phyloP scores from a whole-genome alignment of 2,888 invertebrate genomes.

The Allacma fusca region DNA sequence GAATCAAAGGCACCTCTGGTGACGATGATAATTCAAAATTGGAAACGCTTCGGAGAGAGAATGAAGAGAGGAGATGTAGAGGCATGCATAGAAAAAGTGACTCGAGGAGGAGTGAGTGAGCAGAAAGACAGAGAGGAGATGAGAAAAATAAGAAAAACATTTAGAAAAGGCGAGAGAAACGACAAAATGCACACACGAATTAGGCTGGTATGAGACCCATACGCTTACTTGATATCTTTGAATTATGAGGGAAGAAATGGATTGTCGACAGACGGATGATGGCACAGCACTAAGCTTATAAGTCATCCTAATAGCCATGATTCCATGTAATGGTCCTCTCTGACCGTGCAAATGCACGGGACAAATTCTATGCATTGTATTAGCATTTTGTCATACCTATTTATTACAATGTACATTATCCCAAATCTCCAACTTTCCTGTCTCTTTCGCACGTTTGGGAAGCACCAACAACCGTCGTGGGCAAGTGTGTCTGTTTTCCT shows the following conservation, averaged over 20 bases:
- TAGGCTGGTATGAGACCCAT: neutral
- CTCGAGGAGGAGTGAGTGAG: neutral
- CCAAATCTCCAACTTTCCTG: conserved; percentile 12
- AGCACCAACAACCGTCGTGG: neutral
- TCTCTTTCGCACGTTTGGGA: neutral
- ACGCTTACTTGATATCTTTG: conserved; percentile 21
- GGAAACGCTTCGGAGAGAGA: conserved; percentile 27
- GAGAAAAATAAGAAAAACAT: conserved; percentile 16
- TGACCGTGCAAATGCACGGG: conserved; percentile 11
- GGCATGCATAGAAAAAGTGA: neutral
- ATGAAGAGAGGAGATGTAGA: neutral
- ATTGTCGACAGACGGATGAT: conserved; percentile 32
- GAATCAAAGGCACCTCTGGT: conserved; percentile 23
- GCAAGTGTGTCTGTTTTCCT: neutral
- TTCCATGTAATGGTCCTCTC: neutral
- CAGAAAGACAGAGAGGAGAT: conserved; percentile 10
- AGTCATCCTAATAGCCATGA: conserved; percentile 31
- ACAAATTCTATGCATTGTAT: conserved; percentile 20
- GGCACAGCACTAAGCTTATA: conserved; percentile 28
- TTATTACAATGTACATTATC: neutral
- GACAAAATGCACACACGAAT: neutral
- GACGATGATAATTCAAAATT: conserved; percentile 39
- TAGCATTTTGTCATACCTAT: neutral
- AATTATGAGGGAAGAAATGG: conserved; percentile 37
- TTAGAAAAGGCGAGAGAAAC: neutral